These are phyloP conservation scores for Neodon shergylaensis DNA, from an alignment of 2,113 vertebrate species.

Conservation along the genomic window DNA sequence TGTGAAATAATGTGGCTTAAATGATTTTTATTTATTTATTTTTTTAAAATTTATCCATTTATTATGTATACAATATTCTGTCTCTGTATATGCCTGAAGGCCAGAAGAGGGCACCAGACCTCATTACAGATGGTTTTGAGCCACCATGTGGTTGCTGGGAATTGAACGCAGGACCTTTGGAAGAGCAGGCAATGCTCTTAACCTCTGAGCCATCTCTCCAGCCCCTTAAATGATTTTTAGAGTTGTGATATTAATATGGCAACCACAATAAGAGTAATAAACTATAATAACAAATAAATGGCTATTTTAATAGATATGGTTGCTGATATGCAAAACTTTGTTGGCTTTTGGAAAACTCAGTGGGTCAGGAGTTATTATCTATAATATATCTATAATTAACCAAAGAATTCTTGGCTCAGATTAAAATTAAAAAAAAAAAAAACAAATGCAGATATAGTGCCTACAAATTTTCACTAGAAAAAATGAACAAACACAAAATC, in stretches of 20 bases:
- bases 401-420: conserved; percentile 20
- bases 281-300: neutral
- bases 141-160: no score
- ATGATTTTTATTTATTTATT: no score
- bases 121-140: no score
- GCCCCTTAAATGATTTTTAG: neutral
- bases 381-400: neutral
- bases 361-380: neutral
- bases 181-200: no score
- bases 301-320: neutral
- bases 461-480: conserved; percentile 39
- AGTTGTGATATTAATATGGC: neutral
- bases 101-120: no score
- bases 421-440: neutral
- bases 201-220: no score
- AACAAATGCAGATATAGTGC: neutral
- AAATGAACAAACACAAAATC: neutral
- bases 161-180: no score
- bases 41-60: no score
- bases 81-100: no score
- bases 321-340: neutral
- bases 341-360: neutral
- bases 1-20: no score
- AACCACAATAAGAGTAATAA: neutral
- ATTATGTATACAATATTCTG: no score